Base-by-base conservation (phyloP, 1,140 invertebrate species). In the Hormaphis cornu region DNA sequence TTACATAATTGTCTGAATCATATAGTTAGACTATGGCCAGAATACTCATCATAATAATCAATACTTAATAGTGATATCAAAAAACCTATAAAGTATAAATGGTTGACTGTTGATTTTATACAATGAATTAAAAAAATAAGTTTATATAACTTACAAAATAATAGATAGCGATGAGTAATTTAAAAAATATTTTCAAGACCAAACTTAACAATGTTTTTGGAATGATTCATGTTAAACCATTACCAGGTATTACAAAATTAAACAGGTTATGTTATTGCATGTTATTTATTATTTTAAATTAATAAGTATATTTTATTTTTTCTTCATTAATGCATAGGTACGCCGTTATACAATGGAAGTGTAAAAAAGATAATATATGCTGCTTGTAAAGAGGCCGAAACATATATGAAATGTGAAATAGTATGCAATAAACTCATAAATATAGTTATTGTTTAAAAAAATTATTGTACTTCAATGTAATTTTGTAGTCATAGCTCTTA, bases 161-260 rank as follows among this genome's bases (percentile, higher is more conserved):
- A n/a, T n/a, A n/a, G n/a, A n/a, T n/a, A n/a, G n/a, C n/a, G n/a
- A 66, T 66, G 61, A 66, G 35, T 7, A 22, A 9, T 8, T 24
- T 66, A 24, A 22, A 66, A 50, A 46, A 50, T 48, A 50, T 66
- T 22, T 66, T 66, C 80, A 78, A 73, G 79, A 81, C 28, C 3
- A 66, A 66, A 50, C 22, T 33, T 2, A 66, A 66, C 22, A 66
- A 66, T 61, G 76, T 89, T 48, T 86, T 91, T 75, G 89, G 86
- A 71, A 90, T 90, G 88, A 81, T 90, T 72, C 89, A 90, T 75
- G 81, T 89, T 1, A 79, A 78, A 72, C 83, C 87, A 22, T 77
- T 89, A 54, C 89, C 89, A 77, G 88, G 88, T 86, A 78, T 73
- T 35, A 69, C 20, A 61, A 52, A 37, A 24, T 52, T 24, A 44